These are phyloP conservation scores for Epicampocera succincta DNA, from an alignment of 2,888 invertebrate genomes.

Conservation along the genomic window DNA sequence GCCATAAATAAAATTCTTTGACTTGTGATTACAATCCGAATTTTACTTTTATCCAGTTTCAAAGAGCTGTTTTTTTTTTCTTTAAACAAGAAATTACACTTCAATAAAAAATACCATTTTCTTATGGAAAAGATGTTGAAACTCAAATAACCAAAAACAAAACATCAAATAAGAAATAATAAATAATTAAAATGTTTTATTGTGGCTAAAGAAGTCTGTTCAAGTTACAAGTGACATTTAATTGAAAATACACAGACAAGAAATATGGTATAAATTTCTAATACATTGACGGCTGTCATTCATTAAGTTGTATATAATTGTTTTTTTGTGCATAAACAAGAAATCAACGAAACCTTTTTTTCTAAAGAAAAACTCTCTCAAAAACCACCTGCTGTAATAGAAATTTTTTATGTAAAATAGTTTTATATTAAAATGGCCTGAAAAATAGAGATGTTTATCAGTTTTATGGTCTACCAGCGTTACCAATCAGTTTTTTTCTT, in stretches of 20 bases:
- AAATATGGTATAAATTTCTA: conserved; percentile 17
- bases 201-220: neutral
- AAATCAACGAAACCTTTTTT: neutral
- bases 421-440: neutral
- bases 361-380: neutral
- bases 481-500: conserved; percentile 57
- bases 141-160: conserved; percentile 16
- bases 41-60: too few relatives aligned
- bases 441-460: conserved; percentile 49
- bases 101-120: conserved; percentile 29
- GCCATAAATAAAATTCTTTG: too few relatives aligned
- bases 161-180: neutral
- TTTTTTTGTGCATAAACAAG: neutral
- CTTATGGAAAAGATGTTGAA: conserved; percentile 13
- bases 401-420: conserved; percentile 9
- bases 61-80: too few relatives aligned
- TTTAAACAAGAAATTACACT: too few relatives aligned
- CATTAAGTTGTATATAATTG: conserved; percentile 37
- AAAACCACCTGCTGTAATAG: conserved; percentile 35
- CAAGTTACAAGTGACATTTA: conserved; percentile 25
- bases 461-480: conserved; percentile 37
- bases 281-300: conserved; percentile 49
- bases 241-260: neutral
- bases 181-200: conserved; percentile 37
- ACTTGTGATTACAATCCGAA: too few relatives aligned